phyloP scores from a whole-genome alignment of 2,113 vertebrate genomes.

The Struthio camelus region DNA sequence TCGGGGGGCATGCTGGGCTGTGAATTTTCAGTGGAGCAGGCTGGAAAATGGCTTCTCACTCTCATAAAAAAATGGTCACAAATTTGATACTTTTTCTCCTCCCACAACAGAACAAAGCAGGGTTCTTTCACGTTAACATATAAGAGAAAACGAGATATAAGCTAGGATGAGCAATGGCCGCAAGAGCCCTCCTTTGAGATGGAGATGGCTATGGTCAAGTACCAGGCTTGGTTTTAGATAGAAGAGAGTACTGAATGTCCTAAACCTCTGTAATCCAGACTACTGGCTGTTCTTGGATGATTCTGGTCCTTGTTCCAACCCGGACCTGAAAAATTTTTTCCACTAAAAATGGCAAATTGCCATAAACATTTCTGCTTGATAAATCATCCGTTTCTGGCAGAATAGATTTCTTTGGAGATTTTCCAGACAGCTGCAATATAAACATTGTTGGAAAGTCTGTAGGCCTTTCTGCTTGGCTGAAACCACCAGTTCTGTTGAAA shows the following conservation, averaged over 20 bases:
- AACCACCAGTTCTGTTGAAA: conserved; percentile 20
- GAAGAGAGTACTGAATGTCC: not conserved
- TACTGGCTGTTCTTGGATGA: not conserved
- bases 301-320: not conserved
- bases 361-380: not conserved
- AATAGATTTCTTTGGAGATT: not conserved
- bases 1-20: not conserved
- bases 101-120: not conserved
- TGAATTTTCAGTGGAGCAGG: not conserved
- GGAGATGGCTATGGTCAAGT: accelerated
- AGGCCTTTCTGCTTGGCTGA: conserved; percentile 27
- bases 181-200: not conserved
- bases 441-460: not conserved
- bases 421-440: conserved; percentile 17
- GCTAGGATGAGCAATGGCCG: not conserved
- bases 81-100: not conserved
- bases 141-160: not conserved
- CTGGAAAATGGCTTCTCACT: not conserved
- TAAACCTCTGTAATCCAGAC: not conserved
- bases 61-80: not conserved
- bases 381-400: not conserved
- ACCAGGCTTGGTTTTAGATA: not conserved
- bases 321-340: not conserved
- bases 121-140: not conserved
- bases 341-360: not conserved